Evolutionary conservation across 2,888 invertebrate species (phyloP), one percentile per base, ranked within the genome.

Genomic region (Clitarchus hookeri): DNA sequence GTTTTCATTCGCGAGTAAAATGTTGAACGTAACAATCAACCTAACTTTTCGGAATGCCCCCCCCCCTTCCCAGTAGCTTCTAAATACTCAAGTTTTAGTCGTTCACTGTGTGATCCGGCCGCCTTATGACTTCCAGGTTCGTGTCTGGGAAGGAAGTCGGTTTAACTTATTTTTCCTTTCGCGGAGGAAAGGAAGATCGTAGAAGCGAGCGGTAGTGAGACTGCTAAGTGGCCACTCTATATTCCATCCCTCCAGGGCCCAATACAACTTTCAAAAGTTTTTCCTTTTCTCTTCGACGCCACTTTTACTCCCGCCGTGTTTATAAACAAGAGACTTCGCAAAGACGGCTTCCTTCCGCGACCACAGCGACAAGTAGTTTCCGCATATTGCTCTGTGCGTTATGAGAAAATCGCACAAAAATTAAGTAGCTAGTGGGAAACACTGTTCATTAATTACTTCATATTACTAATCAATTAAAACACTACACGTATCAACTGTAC

Each of bases 181-280:
- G 65, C n/a, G 8, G 13, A n/a, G 19, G 16, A 65, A 65, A 65
- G n/a, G 8, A 23, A 23, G n/a, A n/a, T 65, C 23, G 65, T 0
- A 16, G 65, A 65, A 16, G 19, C n/a, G 65, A 65, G 65, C 19
- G 65, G 65, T 65, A 65, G 65, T n/a, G 65, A 23, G 65, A 23
- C 65, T 65, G 65, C 65, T 65, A 65, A 65, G 65, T 65, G 65
- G 65, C 65, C 65, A 65, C 65, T 65, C 65, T 65, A 65, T 65
- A 65, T 65, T 65, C 65, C 65, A 65, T 65, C 65, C 65, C 65
- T 65, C 65, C 65, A 19, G 65, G 65, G 65, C 13, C 65, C 65
- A 65, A 65, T 65, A 65, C 16, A 65, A 65, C 65, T 65, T 65
- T 65, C 65, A 65, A 65, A 65, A 65, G 65, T 65, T 65, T 65